Evolutionary conservation across 1,140 invertebrate species (phyloP).

Genomic region (Oedothorax gibbosus): DNA sequence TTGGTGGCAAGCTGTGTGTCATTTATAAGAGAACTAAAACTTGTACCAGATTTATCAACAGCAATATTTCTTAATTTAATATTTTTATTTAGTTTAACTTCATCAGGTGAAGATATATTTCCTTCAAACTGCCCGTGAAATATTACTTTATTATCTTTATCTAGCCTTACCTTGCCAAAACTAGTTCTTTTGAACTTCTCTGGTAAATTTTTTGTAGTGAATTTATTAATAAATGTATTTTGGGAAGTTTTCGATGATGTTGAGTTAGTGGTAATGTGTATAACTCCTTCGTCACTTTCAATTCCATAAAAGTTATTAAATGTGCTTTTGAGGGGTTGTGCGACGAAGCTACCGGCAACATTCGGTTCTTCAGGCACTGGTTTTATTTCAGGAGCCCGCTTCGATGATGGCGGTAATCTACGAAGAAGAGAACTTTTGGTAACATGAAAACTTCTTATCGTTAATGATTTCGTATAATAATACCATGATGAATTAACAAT

Average conservation of each 20-base stretch:
- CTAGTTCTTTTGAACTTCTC: background rate
- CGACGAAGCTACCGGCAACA: background rate
- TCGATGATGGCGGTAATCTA: background rate
- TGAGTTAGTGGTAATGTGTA: constrained; percentile 4
- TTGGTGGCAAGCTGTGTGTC: too few species aligned
- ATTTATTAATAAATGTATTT: background rate
- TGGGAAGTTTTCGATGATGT: background rate
- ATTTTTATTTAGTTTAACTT: too few species aligned
- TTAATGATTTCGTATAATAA: background rate
- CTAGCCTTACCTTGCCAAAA: constrained; percentile 59
- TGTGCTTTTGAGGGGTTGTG: background rate
- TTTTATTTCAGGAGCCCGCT: background rate
- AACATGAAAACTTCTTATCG: background rate
- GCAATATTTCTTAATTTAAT: too few species aligned
- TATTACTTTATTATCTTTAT: constrained; percentile 55
- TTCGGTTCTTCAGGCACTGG: background rate
- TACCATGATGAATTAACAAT: too few species aligned
- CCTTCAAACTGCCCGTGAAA: constrained; percentile 58
- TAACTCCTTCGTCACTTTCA: constrained; percentile 42
- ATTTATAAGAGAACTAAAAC: too few species aligned
- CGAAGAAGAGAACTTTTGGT: background rate
- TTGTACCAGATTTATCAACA: too few species aligned
- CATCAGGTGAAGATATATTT: too few species aligned
- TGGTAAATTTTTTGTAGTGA: background rate
- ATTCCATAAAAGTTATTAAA: constrained; percentile 34